These are phyloP conservation scores for Biston stratarius DNA, from an alignment of 2,888 invertebrate genomes.

Conservation along the genomic window DNA sequence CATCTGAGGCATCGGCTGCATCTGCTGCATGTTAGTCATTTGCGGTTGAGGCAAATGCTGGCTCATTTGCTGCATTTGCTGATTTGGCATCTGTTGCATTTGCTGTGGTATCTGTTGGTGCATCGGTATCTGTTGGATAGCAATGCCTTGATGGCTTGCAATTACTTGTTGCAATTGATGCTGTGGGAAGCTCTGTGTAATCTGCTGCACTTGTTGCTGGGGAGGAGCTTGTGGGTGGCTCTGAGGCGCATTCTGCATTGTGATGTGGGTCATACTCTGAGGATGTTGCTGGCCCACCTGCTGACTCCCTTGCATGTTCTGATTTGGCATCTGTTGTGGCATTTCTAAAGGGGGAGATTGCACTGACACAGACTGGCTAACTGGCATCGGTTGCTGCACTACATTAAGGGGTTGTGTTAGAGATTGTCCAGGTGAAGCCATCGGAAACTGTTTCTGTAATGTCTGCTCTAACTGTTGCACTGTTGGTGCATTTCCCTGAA, in stretches of 20 bases:
- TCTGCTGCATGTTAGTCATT: slow-evolving; percentile 80
- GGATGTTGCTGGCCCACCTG: slow-evolving; percentile 81
- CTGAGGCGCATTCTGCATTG: slow-evolving; percentile 77
- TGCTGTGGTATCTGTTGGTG: slow-evolving; percentile 84
- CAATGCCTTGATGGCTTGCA: slow-evolving; percentile 80
- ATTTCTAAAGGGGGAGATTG: slow-evolving; percentile 84
- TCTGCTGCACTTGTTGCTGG: slow-evolving; percentile 82
- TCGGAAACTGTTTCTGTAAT: slow-evolving; percentile 82
- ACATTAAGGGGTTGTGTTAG: slow-evolving; percentile 80
- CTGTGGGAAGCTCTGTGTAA: slow-evolving; percentile 84
- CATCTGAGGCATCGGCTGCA: slow-evolving; percentile 84
- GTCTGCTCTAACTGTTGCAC: slow-evolving; percentile 82
- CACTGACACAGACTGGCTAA: slow-evolving; percentile 78
- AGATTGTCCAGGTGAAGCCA: slow-evolving; percentile 84
- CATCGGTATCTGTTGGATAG: slow-evolving; percentile 84
- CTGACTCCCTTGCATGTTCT: slow-evolving; percentile 73
- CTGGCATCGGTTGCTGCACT: slow-evolving; percentile 80
- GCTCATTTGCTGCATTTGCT: slow-evolving; percentile 84
- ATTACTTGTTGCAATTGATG: slow-evolving; percentile 84
- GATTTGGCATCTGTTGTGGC: slow-evolving; percentile 82
- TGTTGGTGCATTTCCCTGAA: slow-evolving; percentile 76
- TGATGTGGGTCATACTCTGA: slow-evolving; percentile 84
- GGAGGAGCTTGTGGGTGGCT: slow-evolving; percentile 73
- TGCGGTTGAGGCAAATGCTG: slow-evolving; percentile 81
- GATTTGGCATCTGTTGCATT: slow-evolving; percentile 83